Base-by-base conservation (phyloP, 2,888 invertebrate genomes). In the Hypercompe scribonia region DNA sequence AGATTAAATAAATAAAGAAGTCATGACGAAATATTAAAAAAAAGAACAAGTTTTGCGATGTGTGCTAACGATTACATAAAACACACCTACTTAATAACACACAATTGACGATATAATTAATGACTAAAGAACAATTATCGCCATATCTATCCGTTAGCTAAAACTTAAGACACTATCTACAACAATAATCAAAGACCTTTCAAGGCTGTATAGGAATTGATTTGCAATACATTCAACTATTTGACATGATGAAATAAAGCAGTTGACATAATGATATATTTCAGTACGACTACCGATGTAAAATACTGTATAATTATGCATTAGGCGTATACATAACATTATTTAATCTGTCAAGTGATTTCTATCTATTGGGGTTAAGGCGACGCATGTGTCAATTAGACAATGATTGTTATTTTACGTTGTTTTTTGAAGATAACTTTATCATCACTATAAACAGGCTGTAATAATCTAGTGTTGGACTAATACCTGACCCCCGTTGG, bases 61-160 rank as follows among this genome's bases (percentile, higher is more conserved):
- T 31, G 21, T 46, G 31, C 42, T 15, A 66, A 46, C 18, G 28
- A 66, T 31, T 46, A 42, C 13, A 24, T 65, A 50, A 68, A 50
- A 21, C n/a, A 50, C 50, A n/a, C 46, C 31, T 5, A 31, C 36
- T n/a, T 42, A 65, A 36, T 28, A 10, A 42, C 50, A 34, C 18
- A 28, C 34, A n/a, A 70, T 34, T 64, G 42, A 46, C 33, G n/a
- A 46, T 58, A 54, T 71, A 66, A 65, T 61, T 42, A 66, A 71
- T 66, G 71, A 42, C 71, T 61, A 46, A 50, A 71, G 61, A 67
- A 70, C 36, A 63, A 73, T 66, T 73, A 73, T 73, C 58, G 64
- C 34, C 50, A 61, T 67, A 63, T 72, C 72, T 63, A 68, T 72
- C 72, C 39, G 31, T 63, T 46, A 61, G 66, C 39, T 36, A 71